phyloP scores from a whole-genome alignment of 2,797 vertebrate species.

The Esox lucius region DNA sequence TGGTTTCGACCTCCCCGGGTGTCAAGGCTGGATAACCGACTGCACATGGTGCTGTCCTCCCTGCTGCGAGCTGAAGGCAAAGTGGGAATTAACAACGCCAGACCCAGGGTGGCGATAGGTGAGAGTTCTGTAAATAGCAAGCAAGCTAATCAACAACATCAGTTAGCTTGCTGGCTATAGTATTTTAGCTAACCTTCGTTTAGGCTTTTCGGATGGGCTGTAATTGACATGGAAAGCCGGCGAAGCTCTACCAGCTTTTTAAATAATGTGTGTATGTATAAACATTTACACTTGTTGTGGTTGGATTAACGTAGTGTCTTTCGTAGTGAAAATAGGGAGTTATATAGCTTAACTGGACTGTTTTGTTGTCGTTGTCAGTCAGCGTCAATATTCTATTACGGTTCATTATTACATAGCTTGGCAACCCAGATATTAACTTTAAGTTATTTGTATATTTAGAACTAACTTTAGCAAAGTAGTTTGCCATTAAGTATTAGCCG shows the following conservation, averaged over 20 bases:
- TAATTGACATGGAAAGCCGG: neutral
- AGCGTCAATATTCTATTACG: neutral
- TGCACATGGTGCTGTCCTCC: conserved; percentile 78
- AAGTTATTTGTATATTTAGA: neutral
- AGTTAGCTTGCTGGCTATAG: neutral
- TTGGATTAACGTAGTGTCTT: neutral
- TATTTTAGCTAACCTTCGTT: neutral
- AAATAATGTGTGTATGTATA: neutral
- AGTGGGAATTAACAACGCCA: conserved; percentile 65
- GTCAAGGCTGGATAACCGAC: conserved; percentile 66
- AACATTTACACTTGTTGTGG: neutral
- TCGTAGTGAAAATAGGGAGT: neutral
- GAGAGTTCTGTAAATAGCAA: conserved; percentile 25
- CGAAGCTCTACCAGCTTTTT: neutral
- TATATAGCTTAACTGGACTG: neutral
- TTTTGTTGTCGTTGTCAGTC: neutral
- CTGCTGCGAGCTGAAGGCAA: conserved; percentile 80
- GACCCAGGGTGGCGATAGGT: conserved; percentile 81
- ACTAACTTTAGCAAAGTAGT: too few relatives aligned
- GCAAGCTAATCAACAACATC: neutral
- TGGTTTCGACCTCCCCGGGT: conserved; percentile 73
- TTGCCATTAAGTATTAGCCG: too few relatives aligned
- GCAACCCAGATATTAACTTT: neutral
- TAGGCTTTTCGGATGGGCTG: neutral
- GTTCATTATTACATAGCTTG: neutral